Evolutionary conservation across 2,797 vertebrate species (phyloP), one percentile per base, ranked within the genome.

Genomic region (Paramormyrops hopkinsi): DNA sequence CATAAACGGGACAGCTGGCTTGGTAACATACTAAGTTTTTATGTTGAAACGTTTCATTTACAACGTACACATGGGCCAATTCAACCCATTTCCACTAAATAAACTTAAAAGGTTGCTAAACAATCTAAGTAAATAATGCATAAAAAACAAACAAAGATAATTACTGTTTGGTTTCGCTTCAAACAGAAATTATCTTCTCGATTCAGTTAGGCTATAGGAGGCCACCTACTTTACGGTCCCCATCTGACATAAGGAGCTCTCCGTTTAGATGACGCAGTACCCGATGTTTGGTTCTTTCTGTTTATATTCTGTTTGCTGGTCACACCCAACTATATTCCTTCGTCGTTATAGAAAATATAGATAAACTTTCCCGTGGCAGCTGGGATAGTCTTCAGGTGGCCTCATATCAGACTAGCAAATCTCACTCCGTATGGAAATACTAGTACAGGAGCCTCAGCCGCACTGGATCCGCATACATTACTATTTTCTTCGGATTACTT

Each of bases 241-340:
- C 76, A 46, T 44, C 17, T 79, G 73, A 79, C 17, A 46, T 82
- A 46, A 46, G 76, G 17, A 46, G 17, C 76, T 82, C 41, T n/a
- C 76, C 4, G 19, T 19, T 82, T 46, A 46, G 41, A 82, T 82
- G 76, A 82, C 17, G 8, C 37, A n/a, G 73, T 44, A 41, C 73
- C 2, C 37, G 19, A n/a, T 44, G 73, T 79, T 8, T 41, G 17
- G 17, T 9, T n/a, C 41, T 46, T 46, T 82, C 76, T 46, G 76
- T 82, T 82, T 82, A 46, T 82, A 82, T 46, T 46, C 76, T 82
- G 41, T 82, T 82, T 82, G 76, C 41, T 82, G 76, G 76, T 82
- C 76, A 82, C 41, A 46, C 37, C 76, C 69, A 37, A 12, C 12
- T 76, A 41, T 37, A 82, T 82, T 46, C 37, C 76, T 46, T 46